These are phyloP conservation scores for Nomada lathburiana DNA, from an alignment of 2,888 invertebrate species.

Conservation along the genomic window DNA sequence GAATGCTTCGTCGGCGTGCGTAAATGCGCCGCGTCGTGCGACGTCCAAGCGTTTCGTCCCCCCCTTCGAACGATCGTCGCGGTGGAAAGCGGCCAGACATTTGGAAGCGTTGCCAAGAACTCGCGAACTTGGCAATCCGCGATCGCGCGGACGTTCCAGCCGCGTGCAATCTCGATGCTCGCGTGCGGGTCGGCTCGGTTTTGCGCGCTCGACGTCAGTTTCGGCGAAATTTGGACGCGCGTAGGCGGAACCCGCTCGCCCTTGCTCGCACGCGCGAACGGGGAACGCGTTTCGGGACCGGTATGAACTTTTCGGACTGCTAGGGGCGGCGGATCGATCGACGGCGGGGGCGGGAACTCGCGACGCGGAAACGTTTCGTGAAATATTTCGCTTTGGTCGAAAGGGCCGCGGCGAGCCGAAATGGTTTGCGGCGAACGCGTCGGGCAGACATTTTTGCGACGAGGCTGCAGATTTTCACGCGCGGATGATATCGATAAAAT, in stretches of 20 bases:
- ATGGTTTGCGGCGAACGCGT: no score
- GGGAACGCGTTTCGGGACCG: background rate
- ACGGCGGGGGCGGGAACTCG: background rate
- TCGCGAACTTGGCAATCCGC: slow-evolving; percentile 58
- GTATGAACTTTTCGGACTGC: background rate
- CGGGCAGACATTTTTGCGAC: no score
- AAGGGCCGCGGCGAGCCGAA: no score
- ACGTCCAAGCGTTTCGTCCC: slow-evolving; percentile 19
- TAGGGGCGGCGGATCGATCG: background rate
- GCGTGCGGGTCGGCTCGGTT: background rate
- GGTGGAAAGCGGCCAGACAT: slow-evolving; percentile 58
- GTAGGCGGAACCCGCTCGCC: background rate
- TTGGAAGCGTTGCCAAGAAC: slow-evolving; percentile 57
- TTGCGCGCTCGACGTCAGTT: background rate
- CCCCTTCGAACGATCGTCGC: slow-evolving; percentile 24
- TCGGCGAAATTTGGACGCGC: background rate
- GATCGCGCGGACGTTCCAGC: slow-evolving; percentile 43
- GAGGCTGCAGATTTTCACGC: no score
- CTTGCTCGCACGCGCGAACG: background rate
- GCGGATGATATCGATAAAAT: no score
- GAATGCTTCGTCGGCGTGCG: slow-evolving; percentile 11
- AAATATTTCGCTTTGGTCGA: background rate
- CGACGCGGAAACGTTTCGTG: background rate
- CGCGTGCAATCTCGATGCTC: background rate
- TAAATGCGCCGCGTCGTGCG: slow-evolving; percentile 37